Evolutionary conservation across 1,140 invertebrate genomes (phyloP).

Genomic region (Heterodera carotae): DNA sequence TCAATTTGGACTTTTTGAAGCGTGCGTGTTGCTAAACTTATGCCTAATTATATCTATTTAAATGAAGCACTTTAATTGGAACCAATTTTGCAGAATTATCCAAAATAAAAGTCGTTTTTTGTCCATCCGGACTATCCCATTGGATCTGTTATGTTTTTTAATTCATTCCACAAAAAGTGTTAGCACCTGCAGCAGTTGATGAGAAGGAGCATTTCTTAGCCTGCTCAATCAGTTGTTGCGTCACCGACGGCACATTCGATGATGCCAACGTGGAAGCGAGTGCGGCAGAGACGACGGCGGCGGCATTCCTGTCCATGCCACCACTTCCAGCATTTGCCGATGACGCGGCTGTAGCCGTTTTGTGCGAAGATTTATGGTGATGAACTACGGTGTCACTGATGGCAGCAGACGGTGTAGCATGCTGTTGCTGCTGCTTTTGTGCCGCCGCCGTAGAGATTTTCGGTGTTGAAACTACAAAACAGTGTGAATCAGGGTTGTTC

Average conservation of each 20-base stretch:
- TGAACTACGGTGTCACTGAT: constrained; percentile 30
- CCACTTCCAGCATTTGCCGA: no score
- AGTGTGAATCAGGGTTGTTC: no score
- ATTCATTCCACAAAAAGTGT: neutral
- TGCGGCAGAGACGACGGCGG: neutral
- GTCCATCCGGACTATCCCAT: no score
- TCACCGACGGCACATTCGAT: neutral
- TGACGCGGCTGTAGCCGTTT: constrained; percentile 21
- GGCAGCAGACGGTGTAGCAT: constrained; percentile 32
- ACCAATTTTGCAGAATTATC: no score
- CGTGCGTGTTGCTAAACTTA: no score
- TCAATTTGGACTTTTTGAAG: no score
- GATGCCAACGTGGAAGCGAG: neutral
- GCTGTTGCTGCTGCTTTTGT: constrained; percentile 6
- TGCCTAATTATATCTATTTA: no score
- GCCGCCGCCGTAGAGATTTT: neutral
- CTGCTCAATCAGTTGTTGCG: constrained; percentile 24
- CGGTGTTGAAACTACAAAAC: neutral
- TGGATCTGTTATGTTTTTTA: no score
- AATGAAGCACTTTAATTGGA: no score
- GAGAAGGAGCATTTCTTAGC: constrained; percentile 8
- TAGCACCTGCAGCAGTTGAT: constrained; percentile 10
- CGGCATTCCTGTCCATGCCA: constrained; percentile 22
- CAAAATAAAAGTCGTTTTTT: no score
- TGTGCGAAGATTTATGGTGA: neutral